Evolutionary conservation across 2,113 vertebrate genomes (phyloP).

Genomic region (Cichladusa arquata): DNA sequence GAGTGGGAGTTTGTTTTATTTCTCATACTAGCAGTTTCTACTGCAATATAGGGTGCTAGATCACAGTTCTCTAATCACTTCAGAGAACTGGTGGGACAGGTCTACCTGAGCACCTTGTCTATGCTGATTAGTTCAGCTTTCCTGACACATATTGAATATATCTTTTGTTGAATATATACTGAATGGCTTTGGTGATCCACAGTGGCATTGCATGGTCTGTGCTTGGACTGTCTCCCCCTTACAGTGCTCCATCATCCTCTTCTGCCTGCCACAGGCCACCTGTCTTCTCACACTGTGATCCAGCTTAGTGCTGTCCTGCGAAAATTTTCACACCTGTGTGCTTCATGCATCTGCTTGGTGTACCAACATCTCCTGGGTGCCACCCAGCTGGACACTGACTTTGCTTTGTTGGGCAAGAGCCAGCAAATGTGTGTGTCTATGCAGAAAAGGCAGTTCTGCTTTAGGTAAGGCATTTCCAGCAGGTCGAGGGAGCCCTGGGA

Average conservation of each 20-base stretch:
- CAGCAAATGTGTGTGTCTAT: background rate
- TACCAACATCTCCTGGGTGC: background rate
- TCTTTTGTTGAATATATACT: background rate
- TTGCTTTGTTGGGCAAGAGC: background rate
- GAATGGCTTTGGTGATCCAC: background rate
- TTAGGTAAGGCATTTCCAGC: background rate
- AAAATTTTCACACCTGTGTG: background rate
- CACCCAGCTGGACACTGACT: background rate
- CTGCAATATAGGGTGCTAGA: background rate
- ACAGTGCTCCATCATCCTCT: background rate
- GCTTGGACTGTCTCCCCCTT: fast-evolving
- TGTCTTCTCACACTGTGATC: fast-evolving
- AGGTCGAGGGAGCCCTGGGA: fast-evolving
- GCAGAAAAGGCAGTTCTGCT: background rate
- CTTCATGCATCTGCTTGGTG: background rate
- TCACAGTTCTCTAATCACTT: background rate
- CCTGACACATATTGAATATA: background rate
- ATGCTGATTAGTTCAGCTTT: background rate
- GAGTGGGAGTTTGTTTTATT: background rate
- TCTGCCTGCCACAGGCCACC: background rate
- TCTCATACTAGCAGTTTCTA: background rate
- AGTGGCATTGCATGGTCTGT: background rate
- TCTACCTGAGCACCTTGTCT: background rate
- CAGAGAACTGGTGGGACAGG: background rate
- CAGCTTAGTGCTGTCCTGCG: background rate